phyloP scores from a whole-genome alignment of 2,888 invertebrate genomes.

The Morpho helenor region DNA sequence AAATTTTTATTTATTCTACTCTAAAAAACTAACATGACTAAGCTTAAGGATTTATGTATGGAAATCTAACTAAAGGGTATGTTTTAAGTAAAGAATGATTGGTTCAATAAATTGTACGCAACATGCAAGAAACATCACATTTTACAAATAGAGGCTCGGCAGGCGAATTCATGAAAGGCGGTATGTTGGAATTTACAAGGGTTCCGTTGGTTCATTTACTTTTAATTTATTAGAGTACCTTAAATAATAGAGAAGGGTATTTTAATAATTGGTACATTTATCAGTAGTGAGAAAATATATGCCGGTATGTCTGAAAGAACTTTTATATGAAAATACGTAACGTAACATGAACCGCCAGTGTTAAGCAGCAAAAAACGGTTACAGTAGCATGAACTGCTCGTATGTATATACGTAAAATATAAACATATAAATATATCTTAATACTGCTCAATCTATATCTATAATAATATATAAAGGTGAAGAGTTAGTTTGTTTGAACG shows the following conservation, averaged over 20 bases:
- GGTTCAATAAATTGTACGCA: slow-evolving; percentile 58
- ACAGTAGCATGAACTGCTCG: too few relatives aligned
- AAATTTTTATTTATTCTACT: too few relatives aligned
- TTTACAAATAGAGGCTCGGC: slow-evolving; percentile 66
- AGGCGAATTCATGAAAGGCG: slow-evolving; percentile 69
- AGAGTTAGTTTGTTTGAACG: too few relatives aligned
- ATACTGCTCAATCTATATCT: too few relatives aligned
- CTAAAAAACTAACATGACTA: too few relatives aligned
- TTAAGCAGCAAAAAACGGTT: too few relatives aligned
- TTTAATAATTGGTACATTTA: slow-evolving; percentile 8
- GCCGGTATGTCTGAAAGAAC: too few relatives aligned
- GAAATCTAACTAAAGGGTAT: slow-evolving; percentile 4
- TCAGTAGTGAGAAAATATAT: not conserved
- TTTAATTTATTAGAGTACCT: slow-evolving; percentile 39
- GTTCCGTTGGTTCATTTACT: slow-evolving; percentile 36
- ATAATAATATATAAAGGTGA: too few relatives aligned
- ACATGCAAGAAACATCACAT: slow-evolving; percentile 72
- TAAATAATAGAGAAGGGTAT: slow-evolving; percentile 10
- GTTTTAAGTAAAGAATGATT: slow-evolving; percentile 29
- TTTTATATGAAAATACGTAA: too few relatives aligned
- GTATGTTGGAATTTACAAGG: slow-evolving; percentile 64
- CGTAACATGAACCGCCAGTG: too few relatives aligned
- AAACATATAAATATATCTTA: too few relatives aligned
- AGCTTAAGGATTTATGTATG: not conserved
- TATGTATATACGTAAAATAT: too few relatives aligned